A percentile compares a stretch with the other conserved stretches of the same genome.
Conservation (phyloP, 2,113 vertebrate species). For the Erinaceus europaeus region DNA sequence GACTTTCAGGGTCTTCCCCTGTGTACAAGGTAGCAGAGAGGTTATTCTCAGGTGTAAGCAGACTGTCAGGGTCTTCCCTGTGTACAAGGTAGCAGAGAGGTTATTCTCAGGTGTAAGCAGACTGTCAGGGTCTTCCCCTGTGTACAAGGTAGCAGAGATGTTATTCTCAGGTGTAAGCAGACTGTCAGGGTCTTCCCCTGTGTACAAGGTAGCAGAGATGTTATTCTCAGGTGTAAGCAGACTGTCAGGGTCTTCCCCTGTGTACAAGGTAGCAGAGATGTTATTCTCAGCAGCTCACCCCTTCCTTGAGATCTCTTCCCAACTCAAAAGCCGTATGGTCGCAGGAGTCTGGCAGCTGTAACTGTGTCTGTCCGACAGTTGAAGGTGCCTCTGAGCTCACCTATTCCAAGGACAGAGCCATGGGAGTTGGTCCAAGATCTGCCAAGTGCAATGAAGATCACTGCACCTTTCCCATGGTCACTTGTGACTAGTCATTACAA, state of each 20-base stretch:
- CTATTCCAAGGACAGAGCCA: slow-evolving; percentile 59
- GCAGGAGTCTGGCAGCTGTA: not conserved
- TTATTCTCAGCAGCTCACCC: not conserved
- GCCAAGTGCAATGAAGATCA: slow-evolving; percentile 63
- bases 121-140: not conserved
- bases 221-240: too few relatives aligned
- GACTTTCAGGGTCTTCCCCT: too few relatives aligned
- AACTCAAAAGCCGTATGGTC: not conserved
- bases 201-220: not conserved
- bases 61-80: too few relatives aligned
- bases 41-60: too few relatives aligned
- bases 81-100: too few relatives aligned
- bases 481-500: slow-evolving; percentile 69
- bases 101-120: too few relatives aligned
- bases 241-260: not conserved
- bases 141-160: not conserved
- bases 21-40: too few relatives aligned
- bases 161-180: too few relatives aligned
- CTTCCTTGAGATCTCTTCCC: not conserved
- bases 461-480: slow-evolving; percentile 44
- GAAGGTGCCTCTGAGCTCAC: slow-evolving; percentile 31
- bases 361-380: not conserved
- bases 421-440: slow-evolving; percentile 51
- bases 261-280: not conserved
- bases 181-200: not conserved